Percentiles rank a stretch among this genome's conserved stretches.
Evolutionary conservation across 2,888 invertebrate species (phyloP).

Genomic region (Limenitis camilla): DNA sequence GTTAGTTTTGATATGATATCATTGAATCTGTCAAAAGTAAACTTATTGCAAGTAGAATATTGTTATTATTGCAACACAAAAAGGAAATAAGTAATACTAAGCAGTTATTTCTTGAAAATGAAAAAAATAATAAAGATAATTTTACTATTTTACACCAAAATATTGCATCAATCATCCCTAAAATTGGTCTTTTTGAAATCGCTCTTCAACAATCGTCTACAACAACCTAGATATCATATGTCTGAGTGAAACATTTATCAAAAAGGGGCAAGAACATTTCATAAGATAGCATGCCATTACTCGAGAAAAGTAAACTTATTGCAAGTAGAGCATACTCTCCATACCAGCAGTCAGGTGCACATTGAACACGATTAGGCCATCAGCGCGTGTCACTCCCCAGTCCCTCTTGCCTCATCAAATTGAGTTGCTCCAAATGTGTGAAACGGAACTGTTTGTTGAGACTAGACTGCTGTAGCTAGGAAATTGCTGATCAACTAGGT

Average conservation of each 20-base stretch:
- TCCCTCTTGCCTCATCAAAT: constrained; percentile 51
- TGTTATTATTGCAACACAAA: neutral
- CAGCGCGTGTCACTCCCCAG: constrained; percentile 40
- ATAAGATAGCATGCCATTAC: no score
- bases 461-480: constrained; percentile 8
- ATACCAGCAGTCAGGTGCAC: constrained; percentile 54
- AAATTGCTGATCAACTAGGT: neutral
- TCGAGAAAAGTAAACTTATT: neutral
- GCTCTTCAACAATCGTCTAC: no score
- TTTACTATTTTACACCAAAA: no score
- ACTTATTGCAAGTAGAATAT: neutral
- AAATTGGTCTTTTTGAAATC: no score
- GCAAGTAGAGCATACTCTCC: constrained; percentile 35
- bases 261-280: no score
- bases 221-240: no score
- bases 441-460: constrained; percentile 29
- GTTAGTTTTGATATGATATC: no score
- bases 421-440: constrained; percentile 48
- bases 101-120: no score
- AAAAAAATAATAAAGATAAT: no score
- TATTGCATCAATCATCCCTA: no score
- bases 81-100: neutral
- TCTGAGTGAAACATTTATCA: no score
- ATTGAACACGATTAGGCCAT: constrained; percentile 72
- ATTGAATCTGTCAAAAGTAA: neutral